Percentiles rank a stretch among this genome's conserved stretches.
Evolutionary conservation across 2,888 invertebrate species (phyloP).

Genomic region (Leptopterna dolabrata): DNA sequence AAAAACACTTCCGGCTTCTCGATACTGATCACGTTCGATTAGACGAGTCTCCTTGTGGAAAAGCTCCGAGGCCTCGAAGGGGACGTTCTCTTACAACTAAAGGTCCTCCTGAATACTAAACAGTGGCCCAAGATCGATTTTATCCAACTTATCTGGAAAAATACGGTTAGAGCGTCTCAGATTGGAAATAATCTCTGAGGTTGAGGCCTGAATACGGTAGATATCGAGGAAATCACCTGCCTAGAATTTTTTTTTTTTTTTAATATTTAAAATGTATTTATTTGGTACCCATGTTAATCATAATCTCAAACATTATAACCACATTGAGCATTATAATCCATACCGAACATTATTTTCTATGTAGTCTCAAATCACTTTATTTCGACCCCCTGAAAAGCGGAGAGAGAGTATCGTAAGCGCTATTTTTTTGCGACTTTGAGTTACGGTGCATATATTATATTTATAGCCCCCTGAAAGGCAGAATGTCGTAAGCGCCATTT

Average conservation of each 20-base stretch:
- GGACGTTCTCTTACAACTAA: not conserved
- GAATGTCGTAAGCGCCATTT: no score
- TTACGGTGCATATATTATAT: no score
- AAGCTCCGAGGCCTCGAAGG: not conserved
- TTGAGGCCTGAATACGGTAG: not conserved
- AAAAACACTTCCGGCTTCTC: not conserved
- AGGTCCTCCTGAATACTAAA: not conserved
- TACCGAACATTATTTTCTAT: no score
- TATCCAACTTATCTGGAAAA: not conserved
- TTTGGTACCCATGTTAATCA: no score
- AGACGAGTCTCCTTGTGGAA: not conserved
- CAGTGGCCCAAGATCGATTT: not conserved
- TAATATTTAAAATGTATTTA: no score
- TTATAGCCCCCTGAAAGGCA: no score
- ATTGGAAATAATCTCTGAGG: not conserved
- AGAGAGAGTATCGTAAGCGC: no score
- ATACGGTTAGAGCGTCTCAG: not conserved
- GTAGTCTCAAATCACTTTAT: no score
- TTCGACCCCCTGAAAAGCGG: no score
- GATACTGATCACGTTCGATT: not conserved
- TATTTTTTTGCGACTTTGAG: no score
- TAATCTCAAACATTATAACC: no score
- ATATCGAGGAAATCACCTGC: not conserved
- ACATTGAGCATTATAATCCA: no score
- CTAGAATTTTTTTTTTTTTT: not conserved